A percentile compares a stretch with the other conserved stretches of the same genome.
These are phyloP conservation scores for Orthosia cruda DNA, from an alignment of 2,888 invertebrate species.

Conservation along the genomic window DNA sequence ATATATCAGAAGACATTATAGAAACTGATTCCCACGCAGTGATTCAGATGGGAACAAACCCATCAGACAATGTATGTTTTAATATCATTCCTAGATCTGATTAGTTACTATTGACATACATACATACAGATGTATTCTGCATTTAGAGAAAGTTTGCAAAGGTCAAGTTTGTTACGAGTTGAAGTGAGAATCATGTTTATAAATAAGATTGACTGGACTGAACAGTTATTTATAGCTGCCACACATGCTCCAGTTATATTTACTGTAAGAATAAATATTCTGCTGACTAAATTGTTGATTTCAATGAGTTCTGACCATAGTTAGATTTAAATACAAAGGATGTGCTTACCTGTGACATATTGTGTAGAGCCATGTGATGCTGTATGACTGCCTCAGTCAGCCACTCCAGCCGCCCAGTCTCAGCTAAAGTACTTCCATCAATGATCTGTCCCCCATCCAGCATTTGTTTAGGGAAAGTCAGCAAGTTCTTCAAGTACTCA, in stretches of 20 bases:
- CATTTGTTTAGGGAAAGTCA: constrained; percentile 97
- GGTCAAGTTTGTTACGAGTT: constrained; percentile 42
- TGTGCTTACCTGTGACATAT: constrained; percentile 93
- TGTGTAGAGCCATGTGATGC: constrained; percentile 94
- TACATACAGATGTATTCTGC: not conserved
- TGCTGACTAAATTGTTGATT: constrained; percentile 4
- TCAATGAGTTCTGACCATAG: not conserved
- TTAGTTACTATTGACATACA: constrained; percentile 43
- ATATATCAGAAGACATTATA: constrained; percentile 22
- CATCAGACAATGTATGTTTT: constrained; percentile 35
- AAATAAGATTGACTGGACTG: constrained; percentile 59
- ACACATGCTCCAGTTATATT: constrained; percentile 46
- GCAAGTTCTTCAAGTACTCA: constrained; percentile 97
- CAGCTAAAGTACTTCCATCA: constrained; percentile 90
- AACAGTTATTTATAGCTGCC: constrained; percentile 54
- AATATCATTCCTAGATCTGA: constrained; percentile 17
- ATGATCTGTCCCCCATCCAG: constrained; percentile 88
- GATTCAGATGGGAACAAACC: constrained; percentile 45
- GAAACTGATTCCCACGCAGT: constrained; percentile 50
- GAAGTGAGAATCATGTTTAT: constrained; percentile 58
- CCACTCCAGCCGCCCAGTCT: constrained; percentile 94
- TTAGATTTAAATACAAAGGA: not conserved
- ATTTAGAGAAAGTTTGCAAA: constrained; percentile 50
- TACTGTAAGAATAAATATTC: constrained; percentile 39
- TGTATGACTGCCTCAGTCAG: constrained; percentile 95